Percentiles rank a stretch among this genome's conserved stretches.
Conservation (phyloP, 2,113 vertebrate species). For the Malaclemys terrapin region DNA sequence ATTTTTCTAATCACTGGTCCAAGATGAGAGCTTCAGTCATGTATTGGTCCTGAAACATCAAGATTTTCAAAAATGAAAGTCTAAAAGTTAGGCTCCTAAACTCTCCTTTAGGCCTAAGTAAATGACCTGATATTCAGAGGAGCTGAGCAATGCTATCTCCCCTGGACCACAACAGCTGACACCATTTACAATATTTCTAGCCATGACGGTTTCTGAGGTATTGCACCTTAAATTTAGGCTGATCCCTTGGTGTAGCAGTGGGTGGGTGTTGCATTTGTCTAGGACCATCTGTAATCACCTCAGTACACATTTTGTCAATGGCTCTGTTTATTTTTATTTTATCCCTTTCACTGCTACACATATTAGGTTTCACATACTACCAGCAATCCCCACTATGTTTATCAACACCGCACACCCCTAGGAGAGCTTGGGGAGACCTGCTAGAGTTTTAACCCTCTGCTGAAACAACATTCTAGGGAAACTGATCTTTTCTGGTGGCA, state of each 20-base stretch:
- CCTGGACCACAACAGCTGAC: neutral
- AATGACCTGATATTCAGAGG: neutral
- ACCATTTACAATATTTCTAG: neutral
- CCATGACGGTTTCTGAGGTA: neutral
- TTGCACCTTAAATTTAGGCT: neutral
- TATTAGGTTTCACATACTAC: neutral
- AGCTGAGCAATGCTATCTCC: neutral
- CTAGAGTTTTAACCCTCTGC: neutral
- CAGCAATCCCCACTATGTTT: neutral
- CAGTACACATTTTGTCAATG: neutral
- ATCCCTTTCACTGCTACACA: neutral
- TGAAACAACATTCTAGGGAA: neutral
- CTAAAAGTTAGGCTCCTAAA: neutral
- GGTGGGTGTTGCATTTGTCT: neutral
- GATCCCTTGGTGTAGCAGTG: neutral
- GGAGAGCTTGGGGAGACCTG: neutral
- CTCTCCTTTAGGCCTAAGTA: neutral
- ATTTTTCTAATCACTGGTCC: neutral
- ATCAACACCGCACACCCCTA: neutral
- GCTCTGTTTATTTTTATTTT: neutral
- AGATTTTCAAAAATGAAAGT: neutral
- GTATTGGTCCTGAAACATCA: neutral
- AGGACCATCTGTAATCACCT: neutral
- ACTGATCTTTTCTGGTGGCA: neutral
- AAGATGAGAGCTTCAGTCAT: neutral